Percentiles rank a stretch among this genome's conserved stretches.
These are phyloP conservation scores for Melanotaenia maccullochi DNA, from an alignment of 2,797 vertebrate genomes.

Conservation along the genomic window DNA sequence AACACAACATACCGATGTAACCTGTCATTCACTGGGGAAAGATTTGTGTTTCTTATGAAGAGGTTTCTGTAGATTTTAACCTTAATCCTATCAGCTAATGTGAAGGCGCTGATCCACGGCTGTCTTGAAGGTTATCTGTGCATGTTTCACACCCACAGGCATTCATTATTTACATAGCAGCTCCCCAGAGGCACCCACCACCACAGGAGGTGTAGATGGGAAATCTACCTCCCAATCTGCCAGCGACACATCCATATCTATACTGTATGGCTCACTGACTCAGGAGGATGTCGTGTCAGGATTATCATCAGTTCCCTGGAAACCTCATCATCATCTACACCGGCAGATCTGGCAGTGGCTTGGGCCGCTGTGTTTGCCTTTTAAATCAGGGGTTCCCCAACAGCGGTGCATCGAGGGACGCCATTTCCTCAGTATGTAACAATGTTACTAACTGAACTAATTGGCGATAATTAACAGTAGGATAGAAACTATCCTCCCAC, in stretches of 20 bases:
- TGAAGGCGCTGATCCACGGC: constrained; percentile 82
- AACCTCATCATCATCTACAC: constrained; percentile 78
- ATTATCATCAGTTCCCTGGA: constrained; percentile 78
- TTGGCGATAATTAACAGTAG: constrained; percentile 29
- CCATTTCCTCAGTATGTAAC: constrained; percentile 35
- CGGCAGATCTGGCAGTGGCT: constrained; percentile 62
- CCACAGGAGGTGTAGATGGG: constrained; percentile 79
- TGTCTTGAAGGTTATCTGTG: constrained; percentile 86
- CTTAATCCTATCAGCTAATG: constrained; percentile 86
- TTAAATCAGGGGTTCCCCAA: constrained; percentile 78
- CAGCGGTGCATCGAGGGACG: constrained; percentile 50
- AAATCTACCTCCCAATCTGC: constrained; percentile 82
- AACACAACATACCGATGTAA: constrained; percentile 71
- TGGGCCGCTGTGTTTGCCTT: constrained; percentile 63
- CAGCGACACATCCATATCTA: constrained; percentile 81
- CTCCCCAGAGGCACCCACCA: constrained; percentile 73
- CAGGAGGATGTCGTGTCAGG: constrained; percentile 77
- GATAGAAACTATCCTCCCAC: not conserved
- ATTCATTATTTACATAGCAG: constrained; percentile 85
- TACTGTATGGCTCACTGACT: constrained; percentile 80
- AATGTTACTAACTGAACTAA: constrained; percentile 46
- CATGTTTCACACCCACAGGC: constrained; percentile 82
- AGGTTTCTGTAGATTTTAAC: constrained; percentile 83
- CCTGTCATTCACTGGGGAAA: constrained; percentile 57
- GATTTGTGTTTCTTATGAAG: constrained; percentile 80